Base-by-base conservation (phyloP, 2,797 vertebrate genomes). In the Gymnothorax reevesii region DNA sequence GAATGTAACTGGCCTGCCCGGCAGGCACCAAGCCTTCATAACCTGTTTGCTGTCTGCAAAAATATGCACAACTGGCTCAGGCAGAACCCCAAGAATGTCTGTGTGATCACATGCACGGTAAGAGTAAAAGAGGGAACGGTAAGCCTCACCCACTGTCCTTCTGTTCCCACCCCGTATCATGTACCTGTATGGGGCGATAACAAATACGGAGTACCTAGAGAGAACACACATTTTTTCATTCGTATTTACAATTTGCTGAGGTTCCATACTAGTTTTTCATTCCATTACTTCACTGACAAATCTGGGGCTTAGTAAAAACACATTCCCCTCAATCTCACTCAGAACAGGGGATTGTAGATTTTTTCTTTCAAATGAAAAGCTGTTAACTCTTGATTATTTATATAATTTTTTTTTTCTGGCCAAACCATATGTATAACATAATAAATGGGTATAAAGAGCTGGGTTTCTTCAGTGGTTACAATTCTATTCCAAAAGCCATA, bases 11-110 rank as follows among this genome's bases (percentile, higher is more conserved):
- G 98, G 98, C 97, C 99, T 0, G 93, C 97, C 25, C 95, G 96
- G 86, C 99, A 99, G 94, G 98, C 99, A 0, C 99, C 99, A 83
- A 97, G 98, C 91, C 97, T 99, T 91, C 98, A 99, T 94, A 99
- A 99, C 95, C 96, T 99, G 89, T 99, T 98, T 15, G 98, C 99
- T 0, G 98, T 99, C 88, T 99, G 99, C 93, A 98, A 99, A 95
- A 99, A 99, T 93, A 99, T 99, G 98, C 97, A 99, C 95, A 99
- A 99, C 93, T 99, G 98, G 98, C 96, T 99, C 87, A 97, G 98
- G 86, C 99, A 99, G 95, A 99, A 99, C 91, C 99, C 99, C 92
- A 99, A 98, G 95, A 99, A 99, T 10, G 97, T 99, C 89, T 99
- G 99, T 90, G 98, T 99, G 92, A 98, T 99, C 92, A 99, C 99